Base-by-base conservation (phyloP, 2,888 invertebrate genomes). In the Cheilosia grossa region DNA sequence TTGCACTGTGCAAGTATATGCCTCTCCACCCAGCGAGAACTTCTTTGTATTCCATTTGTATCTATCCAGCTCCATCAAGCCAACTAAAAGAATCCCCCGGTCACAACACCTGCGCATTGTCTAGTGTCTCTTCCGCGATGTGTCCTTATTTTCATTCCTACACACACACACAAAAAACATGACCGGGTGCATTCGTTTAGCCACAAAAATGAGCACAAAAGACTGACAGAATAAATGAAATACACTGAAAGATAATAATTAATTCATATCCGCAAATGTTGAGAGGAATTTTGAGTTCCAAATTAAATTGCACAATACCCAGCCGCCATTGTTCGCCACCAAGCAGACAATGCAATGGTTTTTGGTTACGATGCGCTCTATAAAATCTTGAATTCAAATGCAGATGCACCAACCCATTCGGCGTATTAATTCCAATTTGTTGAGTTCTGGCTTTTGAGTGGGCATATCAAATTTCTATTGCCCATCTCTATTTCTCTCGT, bases 51-150 rank as follows among this genome's bases (percentile, higher is more conserved):
- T 74, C 44, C 49, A 59, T 58, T 56, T 40, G 30, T 51, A 51
- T 51, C 51, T 51, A 19, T 21, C 13, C 51, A 24, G 51, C 51
- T 51, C 70, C 37, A 17, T 49, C 37, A 37, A 59, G 27, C 40
- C 51, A 51, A 49, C 30, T 61, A 69, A 21, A 59, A 37, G 37
- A 49, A 58, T 80, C 67, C 66, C 61, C 19, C 49, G 70, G 66
- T 77, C 72, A 37, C 37, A 77, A 82, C 82, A 82, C 82, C 82
- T 82, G 82, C 82, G 82, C 82, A 82, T 82, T 82, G 70, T 77
- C 82, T 66, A 69, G 19, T 53, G 15, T 21, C 37, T 42, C 53
- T 44, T 47, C 53, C 30, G 47, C 40, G 33, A 69, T 49, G 27
- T 53, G 77, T 77, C 82, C 72, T 66, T 66, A 15, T 58, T 42